A percentile compares a stretch with the other conserved stretches of the same genome.
These are phyloP conservation scores for Heliocidaris erythrogramma DNA, from an alignment of 35 echinoderm and acorn worm genomes.

Conservation along the genomic window DNA sequence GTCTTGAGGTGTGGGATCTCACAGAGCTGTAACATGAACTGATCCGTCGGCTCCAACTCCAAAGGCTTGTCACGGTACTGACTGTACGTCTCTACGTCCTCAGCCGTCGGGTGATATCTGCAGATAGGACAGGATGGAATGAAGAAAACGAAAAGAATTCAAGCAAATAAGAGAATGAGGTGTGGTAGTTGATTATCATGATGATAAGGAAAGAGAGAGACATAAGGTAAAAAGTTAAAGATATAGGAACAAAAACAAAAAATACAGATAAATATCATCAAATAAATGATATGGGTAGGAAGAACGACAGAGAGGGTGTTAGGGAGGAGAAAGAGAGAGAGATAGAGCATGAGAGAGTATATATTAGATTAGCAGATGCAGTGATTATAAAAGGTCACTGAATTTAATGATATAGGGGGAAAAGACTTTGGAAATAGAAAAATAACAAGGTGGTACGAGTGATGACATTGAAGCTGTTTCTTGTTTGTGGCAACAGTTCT, in stretches of 20 bases:
- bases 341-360: background rate
- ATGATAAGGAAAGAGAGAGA: background rate
- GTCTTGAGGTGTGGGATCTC: conserved; percentile 88
- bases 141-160: background rate
- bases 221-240: background rate
- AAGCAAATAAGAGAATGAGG: no score
- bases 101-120: conserved; percentile 95
- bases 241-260: background rate
- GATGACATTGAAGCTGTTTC: no score
- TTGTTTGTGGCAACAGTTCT: no score
- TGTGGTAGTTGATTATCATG: no score
- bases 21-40: conserved; percentile 97
- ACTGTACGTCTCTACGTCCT: conserved; percentile 89
- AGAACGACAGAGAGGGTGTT: background rate
- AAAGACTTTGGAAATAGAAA: no score
- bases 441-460: no score
- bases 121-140: background rate
- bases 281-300: background rate
- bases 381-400: no score
- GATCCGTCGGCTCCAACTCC: conserved; percentile 84
- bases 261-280: background rate
- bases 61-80: conserved; percentile 73
- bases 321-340: background rate
- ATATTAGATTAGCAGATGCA: no score
- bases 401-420: no score